These are phyloP conservation scores for Macquaria ambigua DNA, from an alignment of 2,113 vertebrate genomes.

Conservation along the genomic window DNA sequence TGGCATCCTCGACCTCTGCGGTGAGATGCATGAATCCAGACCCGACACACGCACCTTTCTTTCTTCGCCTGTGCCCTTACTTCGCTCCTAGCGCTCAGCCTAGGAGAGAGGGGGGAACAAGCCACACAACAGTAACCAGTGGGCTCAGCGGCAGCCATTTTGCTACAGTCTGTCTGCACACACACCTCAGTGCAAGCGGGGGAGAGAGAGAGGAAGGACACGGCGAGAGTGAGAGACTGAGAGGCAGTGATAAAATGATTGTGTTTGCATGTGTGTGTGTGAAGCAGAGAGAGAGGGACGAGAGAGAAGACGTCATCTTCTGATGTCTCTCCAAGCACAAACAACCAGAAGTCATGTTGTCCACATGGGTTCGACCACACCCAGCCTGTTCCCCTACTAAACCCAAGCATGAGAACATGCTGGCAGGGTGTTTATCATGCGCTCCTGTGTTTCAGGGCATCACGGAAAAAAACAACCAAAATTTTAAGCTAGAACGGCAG, in stretches of 20 bases:
- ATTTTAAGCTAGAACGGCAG: background rate
- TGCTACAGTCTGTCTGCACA: conserved; percentile 76
- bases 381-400: conserved; percentile 21
- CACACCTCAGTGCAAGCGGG: conserved; percentile 57
- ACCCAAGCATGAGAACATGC: conserved; percentile 4
- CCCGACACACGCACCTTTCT: conserved; percentile 33
- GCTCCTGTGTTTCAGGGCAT: background rate
- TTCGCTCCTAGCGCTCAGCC: conserved; percentile 38
- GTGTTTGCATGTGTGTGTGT: conserved; percentile 32
- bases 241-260: conserved; percentile 28
- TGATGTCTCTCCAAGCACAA: conserved; percentile 28
- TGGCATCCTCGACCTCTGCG: conserved; percentile 65
- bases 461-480: background rate
- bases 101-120: conserved; percentile 25
- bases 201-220: conserved; percentile 16
- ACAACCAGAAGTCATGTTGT: conserved; percentile 15
- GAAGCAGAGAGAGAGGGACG: background rate
- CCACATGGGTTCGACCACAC: conserved; percentile 57
- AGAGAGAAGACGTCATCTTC: conserved; percentile 43
- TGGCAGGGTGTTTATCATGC: background rate
- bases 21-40: conserved; percentile 76
- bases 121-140: conserved; percentile 54
- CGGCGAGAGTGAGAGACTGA: conserved; percentile 37
- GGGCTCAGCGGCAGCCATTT: conserved; percentile 79
- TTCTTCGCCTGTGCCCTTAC: conserved; percentile 34